Evolutionary conservation across 92 coral and sea anemone species (phyloP), one percentile per base, ranked within the genome.

Genomic region (Metridium senile): DNA sequence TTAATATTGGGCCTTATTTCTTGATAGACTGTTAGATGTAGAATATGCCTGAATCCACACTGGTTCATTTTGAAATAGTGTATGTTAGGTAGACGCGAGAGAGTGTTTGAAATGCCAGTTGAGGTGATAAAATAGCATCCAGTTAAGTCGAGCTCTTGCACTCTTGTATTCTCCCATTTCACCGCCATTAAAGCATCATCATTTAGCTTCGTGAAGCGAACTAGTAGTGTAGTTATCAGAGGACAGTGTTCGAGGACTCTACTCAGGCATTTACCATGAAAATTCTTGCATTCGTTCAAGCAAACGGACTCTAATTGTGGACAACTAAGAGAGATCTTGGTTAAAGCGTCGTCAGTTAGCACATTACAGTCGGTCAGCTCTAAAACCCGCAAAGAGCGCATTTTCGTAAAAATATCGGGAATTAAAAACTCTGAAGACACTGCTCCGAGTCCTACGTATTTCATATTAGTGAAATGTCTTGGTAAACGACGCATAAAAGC

Each of bases 11-110:
- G 97, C 33, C 89, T 70, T 33, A 96, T 93, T 83, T 96, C 99
- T 88, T 96, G 99, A 66, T 96, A 96, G 30, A 93, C 93, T 32
- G 94, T 88, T 35, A 96, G 83, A 62, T 96, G 94, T 19, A 96
- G 80, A 70, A 96, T 96, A 69, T 96, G 99, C 35, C 99, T 82
- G 79, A 96, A 96, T 18, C 99, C 99, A 59, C 99, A 96, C 71
- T 96, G 99, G 65, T 96, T 96, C 99, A 96, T 96, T 82, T 96
- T 96, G 81, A 96, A 93, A 70, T 96, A 96, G 78, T 87, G 92
- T 46, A 96, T 78, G 51, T 82, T 88, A 1, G 99, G 98, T 30
- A 96, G 83, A 59, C 97, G 85, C 53, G 97, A 85, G 51, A 96
- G 66, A 35, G 93, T 87, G 58, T 88, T 92, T 3, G 99, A 92